phyloP scores from a whole-genome alignment of 1,140 invertebrate genomes.

The Caenorhabditis brenneri region DNA sequence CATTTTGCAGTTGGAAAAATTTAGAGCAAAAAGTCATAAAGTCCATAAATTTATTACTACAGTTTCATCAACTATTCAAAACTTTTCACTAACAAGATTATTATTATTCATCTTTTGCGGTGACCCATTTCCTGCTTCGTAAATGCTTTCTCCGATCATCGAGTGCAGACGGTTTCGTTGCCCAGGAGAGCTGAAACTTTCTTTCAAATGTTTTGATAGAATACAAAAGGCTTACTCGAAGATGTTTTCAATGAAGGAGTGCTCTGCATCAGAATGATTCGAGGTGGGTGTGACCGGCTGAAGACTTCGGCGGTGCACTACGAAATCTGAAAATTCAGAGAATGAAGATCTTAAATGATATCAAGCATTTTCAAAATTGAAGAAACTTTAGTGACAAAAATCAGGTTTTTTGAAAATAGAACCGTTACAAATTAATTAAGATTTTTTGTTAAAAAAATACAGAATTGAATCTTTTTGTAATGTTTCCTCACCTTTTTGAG shows the following conservation, averaged over 20 bases:
- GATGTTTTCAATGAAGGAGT: slow-evolving; percentile 27
- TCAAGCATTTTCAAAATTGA: neutral
- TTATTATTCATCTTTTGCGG: neutral
- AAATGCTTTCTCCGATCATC: slow-evolving; percentile 11
- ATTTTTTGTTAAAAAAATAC: neutral
- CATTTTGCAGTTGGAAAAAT: no score
- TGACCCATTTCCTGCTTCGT: slow-evolving; percentile 8
- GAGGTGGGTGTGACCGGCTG: neutral
- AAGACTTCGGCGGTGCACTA: neutral
- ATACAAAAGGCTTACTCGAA: neutral
- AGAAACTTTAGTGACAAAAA: neutral
- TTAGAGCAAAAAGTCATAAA: no score
- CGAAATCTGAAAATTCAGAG: neutral
- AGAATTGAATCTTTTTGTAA: neutral
- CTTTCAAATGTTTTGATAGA: neutral
- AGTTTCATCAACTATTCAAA: neutral
- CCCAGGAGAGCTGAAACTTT: neutral
- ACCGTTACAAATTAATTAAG: neutral
- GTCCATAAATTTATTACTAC: slow-evolving; percentile 1
- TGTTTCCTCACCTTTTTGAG: no score
- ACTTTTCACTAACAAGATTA: neutral
- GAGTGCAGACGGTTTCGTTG: slow-evolving; percentile 20
- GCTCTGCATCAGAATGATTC: neutral
- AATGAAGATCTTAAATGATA: neutral
- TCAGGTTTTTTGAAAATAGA: neutral